Percentiles rank a stretch among this genome's conserved stretches.
Evolutionary conservation across 2,797 vertebrate species (phyloP).

Genomic region (Anguilla anguilla): DNA sequence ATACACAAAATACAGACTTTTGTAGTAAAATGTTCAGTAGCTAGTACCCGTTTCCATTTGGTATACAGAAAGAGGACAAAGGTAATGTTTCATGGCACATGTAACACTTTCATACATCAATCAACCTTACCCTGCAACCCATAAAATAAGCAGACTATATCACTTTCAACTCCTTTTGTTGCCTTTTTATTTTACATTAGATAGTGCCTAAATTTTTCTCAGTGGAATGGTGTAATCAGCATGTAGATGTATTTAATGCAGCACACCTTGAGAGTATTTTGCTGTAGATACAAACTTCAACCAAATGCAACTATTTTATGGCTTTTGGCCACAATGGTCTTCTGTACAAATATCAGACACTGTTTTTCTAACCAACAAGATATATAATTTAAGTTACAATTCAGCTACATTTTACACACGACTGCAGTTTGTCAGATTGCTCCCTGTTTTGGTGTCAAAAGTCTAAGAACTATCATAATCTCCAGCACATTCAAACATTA

Average conservation of each 20-base stretch:
- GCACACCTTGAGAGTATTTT: background rate
- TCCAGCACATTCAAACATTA: background rate
- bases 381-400: background rate
- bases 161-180: background rate
- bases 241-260: no score
- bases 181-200: background rate
- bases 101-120: background rate
- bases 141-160: background rate
- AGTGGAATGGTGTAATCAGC: background rate
- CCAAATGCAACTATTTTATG: background rate
- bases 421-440: background rate
- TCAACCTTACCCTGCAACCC: background rate
- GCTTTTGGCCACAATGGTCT: background rate
- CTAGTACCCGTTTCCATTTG: background rate
- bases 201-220: background rate
- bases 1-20: background rate
- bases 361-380: background rate
- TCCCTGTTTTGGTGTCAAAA: background rate
- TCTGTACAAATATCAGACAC: background rate
- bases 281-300: background rate
- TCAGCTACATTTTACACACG: background rate
- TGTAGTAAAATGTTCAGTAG: background rate
- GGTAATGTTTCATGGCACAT: background rate
- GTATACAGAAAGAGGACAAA: background rate
- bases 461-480: background rate